A percentile compares a stretch with the other conserved stretches of the same genome.
phyloP scores from a whole-genome alignment of 2,888 invertebrate genomes.

The Tuberolachnus salignus region DNA sequence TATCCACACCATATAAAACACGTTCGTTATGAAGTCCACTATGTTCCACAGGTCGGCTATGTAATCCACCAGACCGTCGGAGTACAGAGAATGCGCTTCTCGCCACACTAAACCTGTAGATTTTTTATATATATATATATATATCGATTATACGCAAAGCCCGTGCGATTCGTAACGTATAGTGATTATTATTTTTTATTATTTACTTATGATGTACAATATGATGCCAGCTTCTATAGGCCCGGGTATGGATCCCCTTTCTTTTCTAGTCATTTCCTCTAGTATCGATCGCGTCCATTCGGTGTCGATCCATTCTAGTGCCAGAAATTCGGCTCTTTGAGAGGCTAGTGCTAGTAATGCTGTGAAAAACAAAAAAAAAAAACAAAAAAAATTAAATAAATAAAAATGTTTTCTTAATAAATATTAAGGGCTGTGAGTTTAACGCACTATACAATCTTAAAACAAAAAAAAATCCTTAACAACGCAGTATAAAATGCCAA shows the following conservation, averaged over 20 bases:
- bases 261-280: constrained; percentile 77
- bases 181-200: constrained; percentile 23
- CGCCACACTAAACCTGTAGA: constrained; percentile 86
- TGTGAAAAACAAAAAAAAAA: constrained; percentile 61
- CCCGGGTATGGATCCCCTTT: constrained; percentile 79
- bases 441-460: no score
- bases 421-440: no score
- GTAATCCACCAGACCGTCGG: constrained; percentile 88
- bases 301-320: constrained; percentile 79
- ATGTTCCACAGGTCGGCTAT: constrained; percentile 97
- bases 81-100: constrained; percentile 90
- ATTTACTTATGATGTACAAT: constrained; percentile 84
- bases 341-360: constrained; percentile 93
- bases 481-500: no score
- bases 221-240: constrained; percentile 83
- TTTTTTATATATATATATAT: constrained; percentile 56
- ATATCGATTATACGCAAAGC: no score
- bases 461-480: no score
- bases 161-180: no score
- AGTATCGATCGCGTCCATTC: constrained; percentile 78
- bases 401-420: no score
- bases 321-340: constrained; percentile 84
- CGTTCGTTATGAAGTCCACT: constrained; percentile 95
- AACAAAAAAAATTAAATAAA: no score
- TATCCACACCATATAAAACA: constrained; percentile 93